phyloP scores from a whole-genome alignment of 2,797 vertebrate genomes.

The Oreortyx pictus region DNA sequence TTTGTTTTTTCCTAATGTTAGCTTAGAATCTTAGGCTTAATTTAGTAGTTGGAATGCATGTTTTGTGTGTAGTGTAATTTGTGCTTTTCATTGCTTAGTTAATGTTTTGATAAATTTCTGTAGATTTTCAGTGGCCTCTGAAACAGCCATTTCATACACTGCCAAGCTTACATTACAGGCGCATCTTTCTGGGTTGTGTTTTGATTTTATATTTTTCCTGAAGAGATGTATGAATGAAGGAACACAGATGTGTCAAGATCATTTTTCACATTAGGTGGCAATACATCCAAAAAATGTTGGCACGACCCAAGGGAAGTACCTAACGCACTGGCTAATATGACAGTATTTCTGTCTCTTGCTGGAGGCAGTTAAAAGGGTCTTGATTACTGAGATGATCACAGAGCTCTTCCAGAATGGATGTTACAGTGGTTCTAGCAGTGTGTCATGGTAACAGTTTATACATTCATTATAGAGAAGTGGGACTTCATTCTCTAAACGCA shows the following conservation, averaged over 20 bases:
- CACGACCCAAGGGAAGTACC: not conserved
- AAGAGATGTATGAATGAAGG: not conserved
- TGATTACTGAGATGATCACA: not conserved
- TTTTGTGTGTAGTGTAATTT: not conserved
- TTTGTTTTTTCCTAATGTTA: not conserved
- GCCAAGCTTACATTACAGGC: not conserved
- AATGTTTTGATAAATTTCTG: not conserved
- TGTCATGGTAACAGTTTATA: not conserved
- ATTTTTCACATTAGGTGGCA: not conserved
- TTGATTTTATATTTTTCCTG: not conserved
- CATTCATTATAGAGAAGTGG: not conserved
- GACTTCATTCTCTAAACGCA: not conserved
- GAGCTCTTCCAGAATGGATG: not conserved
- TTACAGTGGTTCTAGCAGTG: not conserved
- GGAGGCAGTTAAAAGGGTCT: not conserved
- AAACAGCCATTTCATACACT: not conserved
- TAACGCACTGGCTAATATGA: not conserved
- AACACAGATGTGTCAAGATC: not conserved
- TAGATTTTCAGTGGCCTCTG: not conserved
- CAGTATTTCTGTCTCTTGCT: not conserved
- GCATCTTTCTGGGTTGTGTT: not conserved
- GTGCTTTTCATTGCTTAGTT: not conserved
- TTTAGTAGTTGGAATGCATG: not conserved
- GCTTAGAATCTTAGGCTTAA: not conserved
- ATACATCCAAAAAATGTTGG: not conserved